Conservation (phyloP, 1,140 invertebrate genomes). For the Colletes latitarsis region DNA sequence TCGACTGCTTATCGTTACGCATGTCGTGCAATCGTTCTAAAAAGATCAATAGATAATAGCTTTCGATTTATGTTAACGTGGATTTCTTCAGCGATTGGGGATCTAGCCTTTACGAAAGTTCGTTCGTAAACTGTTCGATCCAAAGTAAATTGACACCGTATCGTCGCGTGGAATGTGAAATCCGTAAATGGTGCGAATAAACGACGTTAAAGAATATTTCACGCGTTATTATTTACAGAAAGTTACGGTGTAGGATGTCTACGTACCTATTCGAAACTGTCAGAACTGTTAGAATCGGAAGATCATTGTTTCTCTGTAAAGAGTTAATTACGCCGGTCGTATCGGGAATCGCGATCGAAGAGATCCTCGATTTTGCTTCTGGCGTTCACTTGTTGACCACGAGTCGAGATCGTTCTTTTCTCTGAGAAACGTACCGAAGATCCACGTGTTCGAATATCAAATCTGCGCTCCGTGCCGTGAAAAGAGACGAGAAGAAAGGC, state of each 20-base stretch:
- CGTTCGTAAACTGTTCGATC: too few relatives aligned
- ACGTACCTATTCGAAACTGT: constrained; percentile 7
- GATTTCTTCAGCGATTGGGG: too few relatives aligned
- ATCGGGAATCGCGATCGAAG: neutral
- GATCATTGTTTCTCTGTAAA: neutral
- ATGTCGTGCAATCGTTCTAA: constrained; percentile 30
- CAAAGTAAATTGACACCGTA: too few relatives aligned
- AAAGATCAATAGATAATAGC: constrained; percentile 16
- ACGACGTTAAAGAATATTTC: too few relatives aligned
- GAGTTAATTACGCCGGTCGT: neutral
- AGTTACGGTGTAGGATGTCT: neutral
- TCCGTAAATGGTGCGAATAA: too few relatives aligned
- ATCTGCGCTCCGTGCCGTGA: neutral
- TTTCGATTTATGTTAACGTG: neutral
- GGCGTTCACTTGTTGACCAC: neutral
- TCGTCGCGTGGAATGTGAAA: too few relatives aligned
- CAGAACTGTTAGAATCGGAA: neutral
- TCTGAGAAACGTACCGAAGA: neutral
- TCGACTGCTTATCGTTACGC: constrained; percentile 47
- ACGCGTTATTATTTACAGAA: too few relatives aligned
- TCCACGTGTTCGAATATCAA: neutral
- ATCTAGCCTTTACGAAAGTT: too few relatives aligned
- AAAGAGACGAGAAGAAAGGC: constrained; percentile 15
- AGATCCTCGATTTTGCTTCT: neutral
- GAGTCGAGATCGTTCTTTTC: neutral